phyloP scores from a whole-genome alignment of 2,888 invertebrate species.

The Rugalucina vietnamica region DNA sequence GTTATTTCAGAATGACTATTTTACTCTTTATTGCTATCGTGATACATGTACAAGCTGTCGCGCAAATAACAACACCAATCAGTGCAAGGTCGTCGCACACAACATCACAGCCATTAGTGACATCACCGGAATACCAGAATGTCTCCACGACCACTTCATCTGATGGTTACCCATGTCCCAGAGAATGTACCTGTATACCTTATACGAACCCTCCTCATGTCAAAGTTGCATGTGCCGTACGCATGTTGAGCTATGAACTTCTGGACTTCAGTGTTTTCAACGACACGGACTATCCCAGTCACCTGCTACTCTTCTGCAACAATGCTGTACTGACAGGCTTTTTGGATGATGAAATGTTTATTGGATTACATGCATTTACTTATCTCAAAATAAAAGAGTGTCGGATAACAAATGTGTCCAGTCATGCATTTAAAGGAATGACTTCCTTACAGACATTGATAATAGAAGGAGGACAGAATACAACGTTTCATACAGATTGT shows the following conservation, averaged over 20 bases:
- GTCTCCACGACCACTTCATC: too few species aligned
- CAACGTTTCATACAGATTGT: not conserved
- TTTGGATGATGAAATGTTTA: not conserved
- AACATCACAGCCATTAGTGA: too few species aligned
- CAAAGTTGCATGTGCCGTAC: not conserved
- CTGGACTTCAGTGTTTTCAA: not conserved
- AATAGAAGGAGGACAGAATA: not conserved
- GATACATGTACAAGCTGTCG: too few species aligned
- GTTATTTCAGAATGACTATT: too few species aligned
- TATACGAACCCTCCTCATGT: not conserved
- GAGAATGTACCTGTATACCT: not conserved
- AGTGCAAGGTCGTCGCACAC: too few species aligned
- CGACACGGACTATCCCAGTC: not conserved
- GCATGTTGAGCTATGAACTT: not conserved
- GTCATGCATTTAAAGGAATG: constrained; percentile 1
- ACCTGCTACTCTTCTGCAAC: constrained; percentile 12
- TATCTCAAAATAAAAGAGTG: not conserved
- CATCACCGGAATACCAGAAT: too few species aligned
- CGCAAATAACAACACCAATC: too few species aligned
- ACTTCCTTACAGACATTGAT: not conserved
- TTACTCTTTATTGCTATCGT: too few species aligned
- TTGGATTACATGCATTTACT: constrained; percentile 18
- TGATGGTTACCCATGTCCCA: constrained; percentile 10
- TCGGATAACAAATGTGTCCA: not conserved
- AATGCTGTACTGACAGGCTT: not conserved